Conservation (phyloP, 1,140 invertebrate genomes). For the Pseudomyrmex concolor region DNA sequence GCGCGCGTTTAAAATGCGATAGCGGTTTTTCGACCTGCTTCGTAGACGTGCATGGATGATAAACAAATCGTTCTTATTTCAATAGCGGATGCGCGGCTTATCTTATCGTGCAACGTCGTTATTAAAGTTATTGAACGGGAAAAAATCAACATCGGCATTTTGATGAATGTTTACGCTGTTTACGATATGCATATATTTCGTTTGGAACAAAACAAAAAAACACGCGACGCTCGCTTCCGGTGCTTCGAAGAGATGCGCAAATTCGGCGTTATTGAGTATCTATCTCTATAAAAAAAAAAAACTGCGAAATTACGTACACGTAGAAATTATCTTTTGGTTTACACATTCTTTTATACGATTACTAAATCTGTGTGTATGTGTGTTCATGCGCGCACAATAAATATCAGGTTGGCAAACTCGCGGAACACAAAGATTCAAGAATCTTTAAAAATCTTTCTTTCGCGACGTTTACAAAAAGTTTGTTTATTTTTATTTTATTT, state of each 20-base stretch:
- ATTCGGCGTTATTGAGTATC: neutral
- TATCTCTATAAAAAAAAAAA: too few relatives aligned
- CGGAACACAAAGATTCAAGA: neutral
- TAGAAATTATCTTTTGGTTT: neutral
- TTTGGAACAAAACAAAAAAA: too few relatives aligned
- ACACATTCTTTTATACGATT: neutral
- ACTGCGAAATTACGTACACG: neutral
- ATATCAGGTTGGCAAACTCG: neutral
- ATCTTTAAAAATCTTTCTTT: neutral
- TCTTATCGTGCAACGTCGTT: conserved; percentile 41
- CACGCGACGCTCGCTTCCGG: neutral
- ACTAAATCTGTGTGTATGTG: neutral
- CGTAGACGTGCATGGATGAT: neutral
- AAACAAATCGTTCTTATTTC: conserved; percentile 31
- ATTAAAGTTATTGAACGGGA: conserved; percentile 8
- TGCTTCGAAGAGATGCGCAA: neutral
- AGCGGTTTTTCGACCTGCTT: conserved; percentile 42
- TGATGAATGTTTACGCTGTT: neutral
- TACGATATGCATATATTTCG: too few relatives aligned
- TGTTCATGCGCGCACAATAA: neutral
- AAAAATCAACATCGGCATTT: conserved; percentile 28
- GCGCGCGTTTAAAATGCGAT: conserved; percentile 5
- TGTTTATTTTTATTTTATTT: neutral
- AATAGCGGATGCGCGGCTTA: conserved; percentile 23
- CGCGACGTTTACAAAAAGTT: too few relatives aligned